Percentiles rank a stretch among this genome's conserved stretches.
Evolutionary conservation across 35 echinoderm and acorn worm species (phyloP).

Genomic region (Ptychodera flava): DNA sequence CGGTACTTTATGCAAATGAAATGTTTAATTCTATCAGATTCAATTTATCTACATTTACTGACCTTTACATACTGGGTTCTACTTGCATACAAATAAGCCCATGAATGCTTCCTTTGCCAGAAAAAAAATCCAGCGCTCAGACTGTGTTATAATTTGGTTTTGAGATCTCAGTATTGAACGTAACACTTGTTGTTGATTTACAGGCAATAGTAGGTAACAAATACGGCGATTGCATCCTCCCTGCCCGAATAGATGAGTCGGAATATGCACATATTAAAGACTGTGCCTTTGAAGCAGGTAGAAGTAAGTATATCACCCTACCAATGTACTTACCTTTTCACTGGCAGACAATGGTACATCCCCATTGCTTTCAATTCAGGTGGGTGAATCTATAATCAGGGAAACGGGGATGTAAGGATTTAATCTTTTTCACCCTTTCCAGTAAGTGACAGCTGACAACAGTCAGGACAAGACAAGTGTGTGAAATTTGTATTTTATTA

Average conservation of each 20-base stretch:
- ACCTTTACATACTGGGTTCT: not conserved
- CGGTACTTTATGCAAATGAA: too few species aligned
- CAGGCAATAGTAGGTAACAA: constrained; percentile 93
- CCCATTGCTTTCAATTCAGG: not conserved
- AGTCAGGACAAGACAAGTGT: not conserved
- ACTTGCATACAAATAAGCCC: not conserved
- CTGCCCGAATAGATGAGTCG: constrained; percentile 55
- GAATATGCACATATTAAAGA: constrained; percentile 93
- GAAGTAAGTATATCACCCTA: constrained; percentile 76
- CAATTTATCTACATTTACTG: too few species aligned
- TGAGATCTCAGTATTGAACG: too few species aligned
- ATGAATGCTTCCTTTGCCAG: too few species aligned
- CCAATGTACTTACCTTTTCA: not conserved
- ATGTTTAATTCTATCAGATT: too few species aligned
- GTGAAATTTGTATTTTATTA: not conserved
- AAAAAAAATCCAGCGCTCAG: too few species aligned
- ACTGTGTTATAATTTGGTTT: too few species aligned
- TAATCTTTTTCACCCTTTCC: not conserved
- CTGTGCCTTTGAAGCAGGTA: constrained; percentile 95
- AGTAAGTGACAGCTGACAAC: not conserved
- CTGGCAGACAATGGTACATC: not conserved
- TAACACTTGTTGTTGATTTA: too few species aligned
- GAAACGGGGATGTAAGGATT: not conserved
- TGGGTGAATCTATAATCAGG: not conserved
- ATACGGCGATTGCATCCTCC: constrained; percentile 86